These are phyloP conservation scores for Hyaena hyaena DNA, from an alignment of 2,113 vertebrate genomes.

Conservation along the genomic window DNA sequence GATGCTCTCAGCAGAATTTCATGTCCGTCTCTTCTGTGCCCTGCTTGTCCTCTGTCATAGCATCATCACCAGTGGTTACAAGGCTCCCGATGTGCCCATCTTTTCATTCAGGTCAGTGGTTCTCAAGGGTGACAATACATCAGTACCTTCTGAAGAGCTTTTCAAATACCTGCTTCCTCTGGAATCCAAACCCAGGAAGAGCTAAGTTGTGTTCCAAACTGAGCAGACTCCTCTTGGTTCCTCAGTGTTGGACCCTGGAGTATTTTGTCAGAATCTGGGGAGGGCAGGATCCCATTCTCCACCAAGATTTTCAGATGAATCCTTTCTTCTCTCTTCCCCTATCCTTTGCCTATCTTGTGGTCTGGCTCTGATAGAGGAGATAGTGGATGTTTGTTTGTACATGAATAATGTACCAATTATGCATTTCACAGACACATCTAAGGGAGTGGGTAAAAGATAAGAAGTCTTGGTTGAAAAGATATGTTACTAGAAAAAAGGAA, in stretches of 20 bases:
- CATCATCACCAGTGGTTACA: neutral
- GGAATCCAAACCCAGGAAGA: neutral
- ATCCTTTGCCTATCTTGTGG: neutral
- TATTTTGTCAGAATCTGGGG: neutral
- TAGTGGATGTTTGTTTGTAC: neutral
- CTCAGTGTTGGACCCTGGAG: neutral
- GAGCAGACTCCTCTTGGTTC: neutral
- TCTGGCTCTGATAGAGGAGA: neutral
- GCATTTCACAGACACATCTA: neutral
- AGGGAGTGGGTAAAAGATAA: neutral
- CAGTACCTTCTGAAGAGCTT: neutral
- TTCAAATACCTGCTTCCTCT: neutral
- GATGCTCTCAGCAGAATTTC: neutral
- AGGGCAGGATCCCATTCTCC: neutral
- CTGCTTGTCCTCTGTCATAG: neutral
- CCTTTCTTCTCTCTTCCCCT: neutral
- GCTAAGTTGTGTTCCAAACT: neutral
- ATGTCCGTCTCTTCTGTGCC: fast-evolving
- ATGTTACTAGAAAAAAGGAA: neutral
- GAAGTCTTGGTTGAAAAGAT: neutral
- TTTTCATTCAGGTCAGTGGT: neutral
- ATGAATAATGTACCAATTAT: neutral
- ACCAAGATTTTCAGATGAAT: neutral
- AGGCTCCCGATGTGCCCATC: fast-evolving
- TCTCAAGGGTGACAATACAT: neutral